These are phyloP conservation scores for Allobates femoralis DNA, from an alignment of 2,797 vertebrate species.

Conservation along the genomic window DNA sequence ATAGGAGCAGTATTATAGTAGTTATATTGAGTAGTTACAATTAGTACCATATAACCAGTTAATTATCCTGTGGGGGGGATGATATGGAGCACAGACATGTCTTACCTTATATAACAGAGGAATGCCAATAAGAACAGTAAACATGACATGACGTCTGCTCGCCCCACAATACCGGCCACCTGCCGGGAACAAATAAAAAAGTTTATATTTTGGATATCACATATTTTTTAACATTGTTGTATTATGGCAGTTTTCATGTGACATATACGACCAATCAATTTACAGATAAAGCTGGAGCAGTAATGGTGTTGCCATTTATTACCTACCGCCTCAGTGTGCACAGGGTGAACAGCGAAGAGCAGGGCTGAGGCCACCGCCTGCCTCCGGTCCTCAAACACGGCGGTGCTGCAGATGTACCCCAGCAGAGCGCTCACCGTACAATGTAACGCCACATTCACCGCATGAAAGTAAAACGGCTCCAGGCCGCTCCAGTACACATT, in stretches of 20 bases:
- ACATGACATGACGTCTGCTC: slow-evolving; percentile 92
- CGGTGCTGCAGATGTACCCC: slow-evolving; percentile 85
- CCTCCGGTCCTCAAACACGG: slow-evolving; percentile 82
- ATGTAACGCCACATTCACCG: slow-evolving; percentile 89
- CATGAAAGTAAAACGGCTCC: slow-evolving; percentile 90
- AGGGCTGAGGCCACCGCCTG: slow-evolving; percentile 86
- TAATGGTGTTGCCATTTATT: not conserved
- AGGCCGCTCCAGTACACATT: slow-evolving; percentile 89
- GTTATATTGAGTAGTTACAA: not conserved
- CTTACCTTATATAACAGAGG: slow-evolving; percentile 93
- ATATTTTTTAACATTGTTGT: not conserved
- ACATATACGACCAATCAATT: not conserved
- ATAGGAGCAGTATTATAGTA: not conserved
- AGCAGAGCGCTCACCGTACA: slow-evolving; percentile 86
- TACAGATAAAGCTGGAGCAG: no score
- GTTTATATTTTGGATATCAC: not conserved
- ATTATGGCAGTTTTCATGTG: not conserved
- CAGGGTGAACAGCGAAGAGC: slow-evolving; percentile 91
- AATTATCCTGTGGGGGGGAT: not conserved
- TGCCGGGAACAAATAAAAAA: slow-evolving; percentile 65
- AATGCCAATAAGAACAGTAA: slow-evolving; percentile 93
- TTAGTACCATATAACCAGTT: not conserved
- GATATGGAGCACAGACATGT: not conserved
- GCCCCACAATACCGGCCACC: slow-evolving; percentile 96
- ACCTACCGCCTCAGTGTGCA: slow-evolving; percentile 97